phyloP scores from a whole-genome alignment of 2,797 vertebrate species.

The Xiphophorus birchmanni region DNA sequence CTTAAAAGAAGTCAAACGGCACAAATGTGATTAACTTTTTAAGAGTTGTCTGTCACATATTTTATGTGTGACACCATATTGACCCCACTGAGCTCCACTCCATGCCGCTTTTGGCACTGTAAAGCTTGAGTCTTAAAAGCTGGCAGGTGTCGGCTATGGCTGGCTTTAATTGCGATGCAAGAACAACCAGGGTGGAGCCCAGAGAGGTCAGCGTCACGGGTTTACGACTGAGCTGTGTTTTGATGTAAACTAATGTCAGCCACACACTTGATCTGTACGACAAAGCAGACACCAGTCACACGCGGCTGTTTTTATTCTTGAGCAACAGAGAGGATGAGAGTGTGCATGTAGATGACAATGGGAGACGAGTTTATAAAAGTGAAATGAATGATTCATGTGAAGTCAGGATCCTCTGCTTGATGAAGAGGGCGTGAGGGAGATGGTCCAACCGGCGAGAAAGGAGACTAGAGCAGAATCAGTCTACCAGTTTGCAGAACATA shows the following conservation, averaged over 20 bases:
- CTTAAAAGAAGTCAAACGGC: neutral
- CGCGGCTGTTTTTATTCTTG: neutral
- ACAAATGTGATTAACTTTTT: neutral
- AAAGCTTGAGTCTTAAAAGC: neutral
- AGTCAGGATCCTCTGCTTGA: conserved; percentile 11
- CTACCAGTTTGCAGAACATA: conserved; percentile 38
- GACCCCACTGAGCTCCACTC: neutral
- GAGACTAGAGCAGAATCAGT: conserved; percentile 37
- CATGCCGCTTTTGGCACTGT: neutral
- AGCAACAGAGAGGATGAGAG: neutral
- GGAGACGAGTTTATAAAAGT: neutral
- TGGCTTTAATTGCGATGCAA: neutral
- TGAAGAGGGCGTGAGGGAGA: neutral
- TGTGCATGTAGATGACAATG: neutral
- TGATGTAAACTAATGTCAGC: neutral
- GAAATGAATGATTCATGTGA: neutral
- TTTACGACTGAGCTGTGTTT: neutral
- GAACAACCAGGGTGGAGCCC: neutral
- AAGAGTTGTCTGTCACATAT: neutral
- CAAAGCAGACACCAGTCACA: neutral
- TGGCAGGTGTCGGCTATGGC: neutral
- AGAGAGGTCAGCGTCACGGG: neutral
- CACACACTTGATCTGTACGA: neutral
- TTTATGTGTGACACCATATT: neutral
- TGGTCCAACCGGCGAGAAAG: conserved; percentile 10